These are phyloP conservation scores for Lasioglossum oenotherae DNA, from an alignment of 2,888 invertebrate genomes.

Conservation along the genomic window DNA sequence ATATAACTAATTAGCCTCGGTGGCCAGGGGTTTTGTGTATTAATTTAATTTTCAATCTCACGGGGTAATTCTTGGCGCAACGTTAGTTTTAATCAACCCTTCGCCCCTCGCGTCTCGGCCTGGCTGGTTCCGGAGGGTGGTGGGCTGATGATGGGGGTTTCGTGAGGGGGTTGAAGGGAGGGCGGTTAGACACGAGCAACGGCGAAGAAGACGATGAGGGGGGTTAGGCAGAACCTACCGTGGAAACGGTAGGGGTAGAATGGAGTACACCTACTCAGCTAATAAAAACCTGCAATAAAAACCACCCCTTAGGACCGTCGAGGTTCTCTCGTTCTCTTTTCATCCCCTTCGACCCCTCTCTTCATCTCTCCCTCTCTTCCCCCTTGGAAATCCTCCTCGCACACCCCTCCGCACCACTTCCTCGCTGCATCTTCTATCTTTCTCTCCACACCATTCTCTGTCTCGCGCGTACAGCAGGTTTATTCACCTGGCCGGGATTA, in stretches of 20 bases:
- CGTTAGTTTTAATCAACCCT: conserved; percentile 83
- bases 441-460: conserved; percentile 45
- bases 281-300: conserved; percentile 84
- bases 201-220: conserved; percentile 59
- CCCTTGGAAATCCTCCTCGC: conserved; percentile 20
- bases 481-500: conserved; percentile 82
- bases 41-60: conserved; percentile 85
- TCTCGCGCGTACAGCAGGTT: conserved; percentile 68
- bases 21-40: conserved; percentile 82
- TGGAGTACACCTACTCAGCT: conserved; percentile 81
- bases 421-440: conserved; percentile 33
- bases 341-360: conserved; percentile 43
- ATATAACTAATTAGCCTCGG: conserved; percentile 84
- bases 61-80: conserved; percentile 84
- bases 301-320: conserved; percentile 82
- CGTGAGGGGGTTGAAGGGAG: background rate
- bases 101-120: conserved; percentile 57
- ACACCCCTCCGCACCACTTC: conserved; percentile 28
- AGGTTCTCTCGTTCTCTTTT: conserved; percentile 66
- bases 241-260: conserved; percentile 65
- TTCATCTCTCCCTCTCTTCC: conserved; percentile 26
- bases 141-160: conserved; percentile 31
- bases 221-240: conserved; percentile 41
- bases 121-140: conserved; percentile 39
- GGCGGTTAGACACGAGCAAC: conserved; percentile 52